Evolutionary conservation across 2,797 vertebrate genomes (phyloP).

Genomic region (Tragopan temminckii): DNA sequence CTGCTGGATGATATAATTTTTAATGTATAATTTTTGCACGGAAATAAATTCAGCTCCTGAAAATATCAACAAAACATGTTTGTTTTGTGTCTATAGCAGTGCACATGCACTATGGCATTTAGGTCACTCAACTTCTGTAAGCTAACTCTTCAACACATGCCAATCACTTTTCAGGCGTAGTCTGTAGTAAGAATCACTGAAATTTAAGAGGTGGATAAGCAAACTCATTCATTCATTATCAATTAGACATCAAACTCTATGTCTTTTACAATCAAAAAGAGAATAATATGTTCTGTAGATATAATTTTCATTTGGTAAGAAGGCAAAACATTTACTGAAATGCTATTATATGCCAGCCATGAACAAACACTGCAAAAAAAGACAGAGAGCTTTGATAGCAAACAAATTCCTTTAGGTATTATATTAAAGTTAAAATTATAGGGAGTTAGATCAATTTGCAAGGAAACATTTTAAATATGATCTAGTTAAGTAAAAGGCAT

Average conservation of each 20-base stretch:
- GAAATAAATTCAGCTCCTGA: neutral
- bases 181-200: neutral
- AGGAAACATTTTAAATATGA: constrained; percentile 3
- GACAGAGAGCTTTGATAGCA: neutral
- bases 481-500: neutral
- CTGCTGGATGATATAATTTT: neutral
- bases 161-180: neutral
- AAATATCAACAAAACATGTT: neutral
- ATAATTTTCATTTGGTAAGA: neutral
- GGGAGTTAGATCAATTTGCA: neutral
- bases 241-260: neutral
- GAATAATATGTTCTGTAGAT: neutral
- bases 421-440: neutral
- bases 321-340: neutral
- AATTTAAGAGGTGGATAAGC: neutral
- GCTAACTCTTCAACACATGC: neutral
- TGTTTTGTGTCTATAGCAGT: neutral
- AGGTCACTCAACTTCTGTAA: neutral
- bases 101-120: neutral
- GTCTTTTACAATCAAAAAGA: neutral
- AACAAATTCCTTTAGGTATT: neutral
- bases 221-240: neutral
- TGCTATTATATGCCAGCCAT: neutral
- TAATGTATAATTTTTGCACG: neutral
- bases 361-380: neutral